Base-by-base conservation (phyloP, 2,888 invertebrate species). In the Tenthredo distinguenda region DNA sequence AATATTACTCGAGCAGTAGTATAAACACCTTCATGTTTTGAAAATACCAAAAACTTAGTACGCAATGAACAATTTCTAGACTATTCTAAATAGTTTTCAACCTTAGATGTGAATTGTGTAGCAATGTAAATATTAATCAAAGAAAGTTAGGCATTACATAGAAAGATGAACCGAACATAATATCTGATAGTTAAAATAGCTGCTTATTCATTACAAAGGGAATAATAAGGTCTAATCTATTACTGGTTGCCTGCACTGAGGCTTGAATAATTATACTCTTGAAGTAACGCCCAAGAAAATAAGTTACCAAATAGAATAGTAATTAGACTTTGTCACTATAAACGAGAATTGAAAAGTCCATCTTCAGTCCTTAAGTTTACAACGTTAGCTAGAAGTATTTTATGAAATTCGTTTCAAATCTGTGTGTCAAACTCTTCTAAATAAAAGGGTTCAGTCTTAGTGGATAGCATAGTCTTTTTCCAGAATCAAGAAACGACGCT, bases 391-490 rank as follows among this genome's bases (percentile, higher is more conserved):
- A 74, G 1, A 47, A 74, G 18, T 68, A 26, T 74, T 72, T 12
- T 74, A 74, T n/a, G 21, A 74, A 74, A 74, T 47, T 43, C 55
- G 77, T 77, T 77, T 55, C 50, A 55, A 77, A 77, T 77, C 43
- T 15, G 50, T 50, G 77, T 50, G 34, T 50, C 21, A 81, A 81
- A 81, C 40, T 74, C 74, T 43, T 74, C 31, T 26, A 74, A 43
- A 21, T 26, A 62, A 62, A 26, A 5, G 12, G 26, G 6, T 81
- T 81, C 81, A 81, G 81, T 81, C 81, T 81, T 81, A 15, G 9
- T 40, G 31, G 77, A n/a, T 77, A 55, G 55, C 47, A 34, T 21
- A 81, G 81, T 81, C 81, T 81, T 81, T 81, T 37, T 62, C 15
- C 58, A 40, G 40, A 81, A 37, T 58, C 62, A 81, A 81, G 58